Conservation (phyloP, 2,888 invertebrate species). For the Gandaritis pyraliata region DNA sequence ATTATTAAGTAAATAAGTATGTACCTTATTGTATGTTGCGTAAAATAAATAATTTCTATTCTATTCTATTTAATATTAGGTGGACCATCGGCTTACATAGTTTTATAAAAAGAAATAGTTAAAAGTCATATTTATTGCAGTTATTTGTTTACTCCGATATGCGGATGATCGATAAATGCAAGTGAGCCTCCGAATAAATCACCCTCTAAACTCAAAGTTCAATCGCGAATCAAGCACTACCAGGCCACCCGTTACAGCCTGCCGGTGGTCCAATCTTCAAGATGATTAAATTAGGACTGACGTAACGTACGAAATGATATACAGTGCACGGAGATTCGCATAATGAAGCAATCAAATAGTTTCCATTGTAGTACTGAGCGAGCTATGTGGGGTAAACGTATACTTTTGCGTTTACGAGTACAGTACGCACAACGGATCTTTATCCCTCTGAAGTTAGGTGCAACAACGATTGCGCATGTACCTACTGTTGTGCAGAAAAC, state of each 20-base stretch:
- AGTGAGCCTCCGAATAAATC: slow-evolving; percentile 53
- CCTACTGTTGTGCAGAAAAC: too few species aligned
- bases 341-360: slow-evolving; percentile 83
- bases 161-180: background rate
- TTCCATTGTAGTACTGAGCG: slow-evolving; percentile 54
- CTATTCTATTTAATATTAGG: too few species aligned
- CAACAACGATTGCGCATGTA: too few species aligned
- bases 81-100: too few species aligned
- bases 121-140: too few species aligned
- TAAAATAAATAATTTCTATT: too few species aligned
- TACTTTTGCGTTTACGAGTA: slow-evolving; percentile 52
- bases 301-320: slow-evolving; percentile 73
- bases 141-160: too few species aligned
- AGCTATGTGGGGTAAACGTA: slow-evolving; percentile 50
- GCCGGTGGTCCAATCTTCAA: slow-evolving; percentile 82
- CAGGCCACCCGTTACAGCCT: slow-evolving; percentile 67
- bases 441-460: too few species aligned
- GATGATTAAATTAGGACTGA: slow-evolving; percentile 83
- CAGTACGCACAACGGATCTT: too few species aligned
- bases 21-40: too few species aligned
- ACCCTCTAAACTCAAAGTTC: slow-evolving; percentile 64
- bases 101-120: too few species aligned
- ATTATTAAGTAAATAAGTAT: too few species aligned
- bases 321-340: slow-evolving; percentile 77
- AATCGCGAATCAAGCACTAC: slow-evolving; percentile 59